These are phyloP conservation scores for Hydroisotoma schaefferi DNA, from an alignment of 2,888 invertebrate species.

Conservation along the genomic window DNA sequence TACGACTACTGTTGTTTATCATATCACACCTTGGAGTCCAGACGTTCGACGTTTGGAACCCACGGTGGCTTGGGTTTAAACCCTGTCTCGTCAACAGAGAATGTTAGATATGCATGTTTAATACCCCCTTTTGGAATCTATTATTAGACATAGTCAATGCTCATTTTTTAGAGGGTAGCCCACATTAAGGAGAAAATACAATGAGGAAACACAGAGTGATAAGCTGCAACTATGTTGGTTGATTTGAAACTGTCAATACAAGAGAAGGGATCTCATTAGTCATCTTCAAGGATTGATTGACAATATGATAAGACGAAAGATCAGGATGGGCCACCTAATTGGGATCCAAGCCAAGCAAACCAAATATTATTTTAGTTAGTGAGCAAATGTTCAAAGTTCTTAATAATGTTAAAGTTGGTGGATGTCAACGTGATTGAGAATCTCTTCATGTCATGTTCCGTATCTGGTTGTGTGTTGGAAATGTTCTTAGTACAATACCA, in stretches of 20 bases:
- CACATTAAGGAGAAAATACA: neutral
- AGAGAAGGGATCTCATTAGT: conserved; percentile 44
- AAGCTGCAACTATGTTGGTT: neutral
- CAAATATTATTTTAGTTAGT: conserved; percentile 21
- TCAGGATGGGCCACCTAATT: conserved; percentile 47
- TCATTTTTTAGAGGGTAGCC: neutral
- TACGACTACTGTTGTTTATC: conserved; percentile 17
- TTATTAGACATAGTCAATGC: neutral
- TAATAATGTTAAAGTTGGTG: neutral
- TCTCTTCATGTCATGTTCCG: conserved; percentile 7
- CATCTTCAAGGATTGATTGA: conserved; percentile 44
- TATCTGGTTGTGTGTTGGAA: neutral
- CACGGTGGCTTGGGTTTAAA: neutral
- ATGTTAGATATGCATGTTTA: neutral
- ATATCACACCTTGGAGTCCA: conserved; percentile 13
- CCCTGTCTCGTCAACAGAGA: neutral
- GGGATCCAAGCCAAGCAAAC: conserved; percentile 26
- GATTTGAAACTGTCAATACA: conserved; percentile 34
- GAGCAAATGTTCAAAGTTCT: conserved; percentile 16
- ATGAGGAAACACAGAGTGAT: neutral
- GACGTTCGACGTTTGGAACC: neutral
- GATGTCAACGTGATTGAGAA: too few species aligned
- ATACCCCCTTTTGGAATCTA: neutral
- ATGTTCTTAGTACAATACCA: too few species aligned
- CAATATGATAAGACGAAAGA: conserved; percentile 37